A percentile compares a stretch with the other conserved stretches of the same genome.
phyloP scores from a whole-genome alignment of 2,113 vertebrate species.

The Gila orcuttii region DNA sequence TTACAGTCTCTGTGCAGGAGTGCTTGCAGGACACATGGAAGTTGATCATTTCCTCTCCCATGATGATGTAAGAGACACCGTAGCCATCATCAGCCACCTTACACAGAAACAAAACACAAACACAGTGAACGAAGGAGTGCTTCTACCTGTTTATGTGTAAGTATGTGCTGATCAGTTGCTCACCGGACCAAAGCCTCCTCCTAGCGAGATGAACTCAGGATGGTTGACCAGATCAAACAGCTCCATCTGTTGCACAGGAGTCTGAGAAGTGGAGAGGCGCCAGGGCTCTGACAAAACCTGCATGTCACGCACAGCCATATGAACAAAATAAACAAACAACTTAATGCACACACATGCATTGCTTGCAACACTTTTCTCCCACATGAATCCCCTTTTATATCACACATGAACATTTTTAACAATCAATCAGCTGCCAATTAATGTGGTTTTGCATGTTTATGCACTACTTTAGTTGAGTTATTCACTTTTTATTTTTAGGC shows the following conservation, averaged over 20 bases:
- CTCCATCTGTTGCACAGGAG: slow-evolving; percentile 84
- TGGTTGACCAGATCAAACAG: slow-evolving; percentile 85
- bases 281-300: slow-evolving; percentile 88
- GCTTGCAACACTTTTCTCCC: no score
- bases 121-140: background rate
- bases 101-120: background rate
- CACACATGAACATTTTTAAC: background rate
- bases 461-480: background rate
- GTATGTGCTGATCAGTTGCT: slow-evolving; percentile 59
- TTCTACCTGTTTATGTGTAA: background rate
- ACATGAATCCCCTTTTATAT: no score
- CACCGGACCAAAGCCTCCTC: slow-evolving; percentile 90
- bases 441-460: background rate
- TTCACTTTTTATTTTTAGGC: no score
- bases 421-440: background rate
- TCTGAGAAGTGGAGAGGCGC: slow-evolving; percentile 89
- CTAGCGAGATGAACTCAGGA: slow-evolving; percentile 84
- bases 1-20: slow-evolving; percentile 83
- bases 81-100: slow-evolving; percentile 89
- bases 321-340: background rate
- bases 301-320: background rate
- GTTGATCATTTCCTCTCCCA: slow-evolving; percentile 84
- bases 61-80: slow-evolving; percentile 87
- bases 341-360: background rate
- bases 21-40: slow-evolving; percentile 88